Conservation (phyloP, 2,113 vertebrate species). For the Mirounga angustirostris region DNA sequence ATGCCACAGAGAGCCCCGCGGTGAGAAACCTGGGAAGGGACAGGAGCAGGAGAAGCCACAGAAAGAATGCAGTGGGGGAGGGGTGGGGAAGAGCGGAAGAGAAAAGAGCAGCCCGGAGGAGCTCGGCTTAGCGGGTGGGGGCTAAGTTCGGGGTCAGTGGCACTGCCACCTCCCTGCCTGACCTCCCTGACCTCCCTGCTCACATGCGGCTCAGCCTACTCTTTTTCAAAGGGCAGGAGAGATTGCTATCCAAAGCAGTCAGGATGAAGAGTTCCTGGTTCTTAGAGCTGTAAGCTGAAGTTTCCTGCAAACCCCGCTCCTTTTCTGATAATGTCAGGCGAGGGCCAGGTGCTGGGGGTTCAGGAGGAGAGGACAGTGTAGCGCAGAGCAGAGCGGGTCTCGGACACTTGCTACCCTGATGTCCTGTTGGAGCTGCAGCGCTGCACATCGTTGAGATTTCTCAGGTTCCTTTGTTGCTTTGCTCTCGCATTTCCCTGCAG, state of each 20-base stretch:
- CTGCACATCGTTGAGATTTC: accelerated
- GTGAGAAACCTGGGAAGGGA: background rate
- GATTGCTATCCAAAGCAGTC: background rate
- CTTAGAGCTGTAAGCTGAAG: background rate
- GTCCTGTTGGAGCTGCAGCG: background rate
- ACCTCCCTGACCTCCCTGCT: background rate
- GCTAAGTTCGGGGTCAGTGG: background rate
- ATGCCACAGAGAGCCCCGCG: background rate
- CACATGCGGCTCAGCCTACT: background rate
- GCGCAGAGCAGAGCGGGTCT: background rate
- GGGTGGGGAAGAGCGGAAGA: background rate
- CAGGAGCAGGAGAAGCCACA: background rate
- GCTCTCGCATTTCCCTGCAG: background rate
- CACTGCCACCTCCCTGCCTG: background rate
- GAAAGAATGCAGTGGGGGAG: background rate
- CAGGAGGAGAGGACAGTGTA: accelerated
- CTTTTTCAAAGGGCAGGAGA: background rate
- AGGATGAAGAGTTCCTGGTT: background rate
- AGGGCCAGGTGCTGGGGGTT: background rate
- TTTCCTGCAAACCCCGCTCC: background rate
- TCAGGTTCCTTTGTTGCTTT: background rate
- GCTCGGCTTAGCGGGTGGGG: background rate
- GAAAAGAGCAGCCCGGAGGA: background rate
- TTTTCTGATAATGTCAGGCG: background rate
- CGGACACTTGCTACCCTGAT: accelerated